Evolutionary conservation across 2,113 vertebrate genomes (phyloP).

Genomic region (Sarotherodon lohbergeri): DNA sequence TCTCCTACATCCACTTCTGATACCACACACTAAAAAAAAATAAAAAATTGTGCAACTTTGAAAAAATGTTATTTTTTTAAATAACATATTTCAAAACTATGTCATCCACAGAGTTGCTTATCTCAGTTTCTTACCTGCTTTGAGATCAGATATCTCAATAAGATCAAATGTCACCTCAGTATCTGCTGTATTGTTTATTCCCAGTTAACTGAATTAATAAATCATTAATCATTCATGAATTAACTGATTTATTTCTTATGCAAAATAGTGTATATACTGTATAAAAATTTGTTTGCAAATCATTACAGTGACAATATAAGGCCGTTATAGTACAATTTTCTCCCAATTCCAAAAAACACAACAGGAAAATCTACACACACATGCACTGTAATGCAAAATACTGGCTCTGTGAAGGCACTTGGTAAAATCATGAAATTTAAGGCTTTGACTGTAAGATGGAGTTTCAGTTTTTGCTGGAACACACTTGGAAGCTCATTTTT

Average conservation of each 20-base stretch:
- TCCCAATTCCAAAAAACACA: not conserved
- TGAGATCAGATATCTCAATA: not conserved
- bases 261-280: not conserved
- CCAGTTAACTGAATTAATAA: not conserved
- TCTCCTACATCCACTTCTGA: slow-evolving; percentile 81
- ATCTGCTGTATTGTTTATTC: not conserved
- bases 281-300: slow-evolving; percentile 53
- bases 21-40: not conserved
- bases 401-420: slow-evolving; percentile 62
- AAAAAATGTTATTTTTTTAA: not conserved
- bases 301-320: slow-evolving; percentile 32
- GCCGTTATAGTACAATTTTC: slow-evolving; percentile 11
- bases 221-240: no score
- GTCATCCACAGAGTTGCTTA: not conserved
- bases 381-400: slow-evolving; percentile 8
- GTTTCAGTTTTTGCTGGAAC: not conserved
- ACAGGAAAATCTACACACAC: not conserved
- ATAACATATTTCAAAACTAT: not conserved
- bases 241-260: no score
- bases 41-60: not conserved
- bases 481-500: not conserved
- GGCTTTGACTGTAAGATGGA: not conserved
- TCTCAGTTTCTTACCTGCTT: not conserved
- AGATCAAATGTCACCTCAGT: not conserved
- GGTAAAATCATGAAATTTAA: not conserved